These are phyloP conservation scores for Archaeoteleia sp. DNA, from an alignment of 2,888 invertebrate species.

Conservation along the genomic window DNA sequence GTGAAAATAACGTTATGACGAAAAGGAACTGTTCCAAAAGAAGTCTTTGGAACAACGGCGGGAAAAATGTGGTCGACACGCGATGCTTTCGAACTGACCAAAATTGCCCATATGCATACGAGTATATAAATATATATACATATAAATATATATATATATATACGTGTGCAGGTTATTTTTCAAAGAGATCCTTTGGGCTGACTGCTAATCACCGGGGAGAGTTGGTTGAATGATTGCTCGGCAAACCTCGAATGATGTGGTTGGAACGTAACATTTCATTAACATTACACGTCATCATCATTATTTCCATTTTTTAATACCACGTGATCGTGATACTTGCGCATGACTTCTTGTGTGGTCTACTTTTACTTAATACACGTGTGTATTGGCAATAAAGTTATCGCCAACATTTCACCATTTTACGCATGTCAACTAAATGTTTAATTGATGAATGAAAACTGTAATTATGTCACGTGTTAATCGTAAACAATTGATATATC, in stretches of 20 bases:
- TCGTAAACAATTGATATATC: too few species aligned
- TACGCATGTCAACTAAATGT: too few species aligned
- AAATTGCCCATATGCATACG: slow-evolving; percentile 34
- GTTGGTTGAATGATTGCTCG: slow-evolving; percentile 1
- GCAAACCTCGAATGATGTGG: slow-evolving; percentile 2
- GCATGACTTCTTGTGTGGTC: slow-evolving; percentile 31
- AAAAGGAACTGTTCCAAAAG: too few species aligned
- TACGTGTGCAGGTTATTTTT: background rate
- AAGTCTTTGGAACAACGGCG: too few species aligned
- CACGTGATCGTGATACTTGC: slow-evolving; percentile 23
- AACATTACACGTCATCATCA: slow-evolving; percentile 30
- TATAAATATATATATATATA: too few species aligned
- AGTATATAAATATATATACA: slow-evolving; percentile 21
- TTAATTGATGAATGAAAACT: too few species aligned
- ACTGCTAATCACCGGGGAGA: slow-evolving; percentile 11
- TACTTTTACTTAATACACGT: background rate
- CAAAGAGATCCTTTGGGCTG: slow-evolving; percentile 14
- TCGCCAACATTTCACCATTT: too few species aligned
- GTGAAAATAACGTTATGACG: too few species aligned
- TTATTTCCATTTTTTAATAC: slow-evolving; percentile 15
- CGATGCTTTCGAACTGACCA: slow-evolving; percentile 26
- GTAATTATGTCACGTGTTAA: too few species aligned
- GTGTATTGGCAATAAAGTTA: too few species aligned
- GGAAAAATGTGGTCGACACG: slow-evolving; percentile 26
- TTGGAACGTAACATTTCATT: slow-evolving; percentile 30